phyloP scores from a whole-genome alignment of 2,797 vertebrate species.

The Jordanella pulchra region DNA sequence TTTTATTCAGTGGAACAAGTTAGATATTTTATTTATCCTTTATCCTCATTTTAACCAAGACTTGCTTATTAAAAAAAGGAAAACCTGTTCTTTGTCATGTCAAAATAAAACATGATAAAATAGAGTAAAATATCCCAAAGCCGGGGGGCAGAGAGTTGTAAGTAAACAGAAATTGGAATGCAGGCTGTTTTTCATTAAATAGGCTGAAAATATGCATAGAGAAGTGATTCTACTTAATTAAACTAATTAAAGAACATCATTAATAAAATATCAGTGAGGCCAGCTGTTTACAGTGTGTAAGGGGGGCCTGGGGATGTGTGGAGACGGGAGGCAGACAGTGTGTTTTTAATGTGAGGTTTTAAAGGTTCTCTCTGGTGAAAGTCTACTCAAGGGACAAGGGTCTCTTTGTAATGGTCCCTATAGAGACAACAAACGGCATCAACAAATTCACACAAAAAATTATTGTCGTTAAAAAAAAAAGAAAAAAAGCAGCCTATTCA shows the following conservation, averaged over 20 bases:
- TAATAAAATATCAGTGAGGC: slow-evolving; percentile 85
- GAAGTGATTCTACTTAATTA: slow-evolving; percentile 80
- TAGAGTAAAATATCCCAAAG: slow-evolving; percentile 36
- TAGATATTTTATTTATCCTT: not conserved
- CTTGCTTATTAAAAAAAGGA: not conserved
- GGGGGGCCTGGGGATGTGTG: slow-evolving; percentile 71
- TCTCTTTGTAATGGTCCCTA: slow-evolving; percentile 55
- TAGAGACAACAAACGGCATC: slow-evolving; percentile 70
- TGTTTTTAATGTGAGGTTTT: slow-evolving; percentile 83
- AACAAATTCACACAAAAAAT: slow-evolving; percentile 44
- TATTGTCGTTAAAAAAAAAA: slow-evolving; percentile 13
- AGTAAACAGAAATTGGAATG: slow-evolving; percentile 74
- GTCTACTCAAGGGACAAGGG: slow-evolving; percentile 62
- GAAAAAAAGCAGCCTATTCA: not conserved
- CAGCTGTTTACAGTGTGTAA: slow-evolving; percentile 81
- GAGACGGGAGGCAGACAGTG: slow-evolving; percentile 62
- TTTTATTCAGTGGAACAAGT: not conserved
- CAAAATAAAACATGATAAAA: not conserved
- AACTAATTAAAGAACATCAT: slow-evolving; percentile 87
- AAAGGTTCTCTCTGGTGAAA: slow-evolving; percentile 74
- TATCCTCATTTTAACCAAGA: not conserved
- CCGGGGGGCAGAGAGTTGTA: slow-evolving; percentile 70
- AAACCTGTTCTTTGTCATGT: too few relatives aligned
- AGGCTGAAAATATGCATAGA: slow-evolving; percentile 81
- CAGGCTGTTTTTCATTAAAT: slow-evolving; percentile 79